Evolutionary conservation across 30 jellyfish, hydroid and myxozoan genomes (phyloP), one percentile per base, ranked within the genome.

Genomic region (Cassiopea andromeda): DNA sequence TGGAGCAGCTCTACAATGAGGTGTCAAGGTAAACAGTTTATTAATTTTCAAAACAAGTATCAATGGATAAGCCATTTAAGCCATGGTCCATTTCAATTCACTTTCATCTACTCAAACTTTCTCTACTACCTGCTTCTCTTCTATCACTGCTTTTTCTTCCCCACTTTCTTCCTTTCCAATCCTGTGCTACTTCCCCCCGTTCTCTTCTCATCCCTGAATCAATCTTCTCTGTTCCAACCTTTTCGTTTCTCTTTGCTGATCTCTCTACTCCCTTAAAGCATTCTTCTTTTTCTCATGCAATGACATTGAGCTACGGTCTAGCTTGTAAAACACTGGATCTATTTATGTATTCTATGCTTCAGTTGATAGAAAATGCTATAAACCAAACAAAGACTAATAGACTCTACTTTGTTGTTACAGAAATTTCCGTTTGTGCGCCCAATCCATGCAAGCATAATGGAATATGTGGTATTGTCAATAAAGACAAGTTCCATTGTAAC

Each of bases 361-460:
- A 3, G 12, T 54, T 54, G 7, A 10, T 10, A 6, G 10, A 3
- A 54, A 54, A 3, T 10, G 12, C 64, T 54, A 6, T 54, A 3
- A 3, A 54, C 64, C 64, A 54, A 54, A 54, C 64, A 54, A 3
- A 54, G 0, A 54, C 64, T 54, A 3, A 54, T 54, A 54, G 64
- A 54, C 64, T 54, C 64, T 38, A 38, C 9, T 72, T 4, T 49
- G 61, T 60, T 19, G 44, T 64, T 58, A 59, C 79, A 91, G 97
- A 91, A 78, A 75, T 86, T 57, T 82, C 97, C 27, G 82, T 86
- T 45, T 91, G 97, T 73, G 19, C 69, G 17, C 94, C 97, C 7
- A 91, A 91, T 54, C 97, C 97, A 14, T 91, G 97, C 88, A 64
- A 75, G 48, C 93, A 91, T 50, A 60, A 80, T 6, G 97, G 97